Percentiles rank a stretch among this genome's conserved stretches.
Evolutionary conservation across 2,888 invertebrate species (phyloP).

Genomic region (Andricus quercusramuli): DNA sequence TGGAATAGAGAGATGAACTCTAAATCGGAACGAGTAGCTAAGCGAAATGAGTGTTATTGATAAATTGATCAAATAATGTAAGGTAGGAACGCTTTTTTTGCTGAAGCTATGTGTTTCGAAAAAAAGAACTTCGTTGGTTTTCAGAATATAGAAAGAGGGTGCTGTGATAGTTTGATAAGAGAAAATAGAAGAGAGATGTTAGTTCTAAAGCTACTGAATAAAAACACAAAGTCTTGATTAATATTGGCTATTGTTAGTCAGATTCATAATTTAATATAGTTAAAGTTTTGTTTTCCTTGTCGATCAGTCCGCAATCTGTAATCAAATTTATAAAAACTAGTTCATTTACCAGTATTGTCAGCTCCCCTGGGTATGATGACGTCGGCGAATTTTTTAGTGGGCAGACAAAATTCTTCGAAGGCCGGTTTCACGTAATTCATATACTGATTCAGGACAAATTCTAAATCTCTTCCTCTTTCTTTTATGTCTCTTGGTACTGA

Average conservation of each 20-base stretch:
- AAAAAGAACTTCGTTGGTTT: background rate
- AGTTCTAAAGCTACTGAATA: background rate
- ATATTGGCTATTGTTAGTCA: background rate
- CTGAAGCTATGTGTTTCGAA: background rate
- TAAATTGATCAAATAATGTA: background rate
- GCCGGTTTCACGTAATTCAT: slow-evolving; percentile 99
- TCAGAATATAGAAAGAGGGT: background rate
- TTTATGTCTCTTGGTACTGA: slow-evolving; percentile 97
- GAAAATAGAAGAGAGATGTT: background rate
- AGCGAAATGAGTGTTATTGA: background rate
- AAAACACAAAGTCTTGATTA: background rate
- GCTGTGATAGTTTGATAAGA: background rate
- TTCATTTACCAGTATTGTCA: slow-evolving; percentile 92
- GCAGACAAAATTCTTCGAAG: slow-evolving; percentile 99
- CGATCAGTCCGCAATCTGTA: background rate
- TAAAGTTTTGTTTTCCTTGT: background rate
- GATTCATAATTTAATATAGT: background rate
- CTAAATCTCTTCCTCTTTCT: slow-evolving; percentile 95
- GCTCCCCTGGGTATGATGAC: slow-evolving; percentile 99
- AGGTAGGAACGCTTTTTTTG: background rate
- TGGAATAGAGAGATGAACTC: slow-evolving; percentile 2
- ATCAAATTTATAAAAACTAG: slow-evolving; percentile 38
- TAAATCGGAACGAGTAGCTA: background rate
- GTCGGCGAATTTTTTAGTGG: slow-evolving; percentile 99
- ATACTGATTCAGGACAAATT: slow-evolving; percentile 97